A percentile compares a stretch with the other conserved stretches of the same genome.
phyloP scores from a whole-genome alignment of 2,888 invertebrate genomes.

The Hypena proboscidalis region DNA sequence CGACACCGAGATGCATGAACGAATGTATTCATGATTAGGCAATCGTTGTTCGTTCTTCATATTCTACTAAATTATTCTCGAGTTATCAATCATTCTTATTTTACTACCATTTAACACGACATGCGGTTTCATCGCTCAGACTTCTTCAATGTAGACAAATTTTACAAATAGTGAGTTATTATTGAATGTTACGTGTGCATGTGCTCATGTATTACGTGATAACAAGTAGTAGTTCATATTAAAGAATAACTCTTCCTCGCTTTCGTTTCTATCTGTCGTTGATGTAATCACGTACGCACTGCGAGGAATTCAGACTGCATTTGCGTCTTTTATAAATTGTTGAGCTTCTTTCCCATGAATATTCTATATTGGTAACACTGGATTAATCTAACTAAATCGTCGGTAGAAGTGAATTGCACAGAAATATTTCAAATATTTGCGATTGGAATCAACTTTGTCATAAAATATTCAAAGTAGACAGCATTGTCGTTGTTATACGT shows the following conservation, averaged over 20 bases:
- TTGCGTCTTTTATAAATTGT: slow-evolving; percentile 4
- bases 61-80: slow-evolving; percentile 9
- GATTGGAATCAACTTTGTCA: neutral
- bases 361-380: too few relatives aligned
- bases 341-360: slow-evolving; percentile 10
- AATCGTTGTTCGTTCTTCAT: slow-evolving; percentile 20
- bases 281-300: slow-evolving; percentile 51
- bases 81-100: neutral
- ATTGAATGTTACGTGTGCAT: slow-evolving; percentile 3
- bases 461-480: too few relatives aligned
- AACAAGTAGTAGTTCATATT: slow-evolving; percentile 1
- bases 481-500: too few relatives aligned
- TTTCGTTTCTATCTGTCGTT: slow-evolving; percentile 57
- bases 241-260: slow-evolving; percentile 41
- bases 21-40: slow-evolving; percentile 48
- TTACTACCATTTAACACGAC: neutral
- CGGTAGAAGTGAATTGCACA: too few relatives aligned
- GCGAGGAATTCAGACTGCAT: slow-evolving; percentile 11
- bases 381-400: too few relatives aligned
- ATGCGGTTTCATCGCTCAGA: neutral
- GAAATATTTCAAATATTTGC: neutral
- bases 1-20: slow-evolving; percentile 44
- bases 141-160: slow-evolving; percentile 11
- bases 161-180: slow-evolving; percentile 23
- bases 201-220: slow-evolving; percentile 8